phyloP scores from a whole-genome alignment of 2,888 invertebrate genomes.

The Eupithecia pulchellata region DNA sequence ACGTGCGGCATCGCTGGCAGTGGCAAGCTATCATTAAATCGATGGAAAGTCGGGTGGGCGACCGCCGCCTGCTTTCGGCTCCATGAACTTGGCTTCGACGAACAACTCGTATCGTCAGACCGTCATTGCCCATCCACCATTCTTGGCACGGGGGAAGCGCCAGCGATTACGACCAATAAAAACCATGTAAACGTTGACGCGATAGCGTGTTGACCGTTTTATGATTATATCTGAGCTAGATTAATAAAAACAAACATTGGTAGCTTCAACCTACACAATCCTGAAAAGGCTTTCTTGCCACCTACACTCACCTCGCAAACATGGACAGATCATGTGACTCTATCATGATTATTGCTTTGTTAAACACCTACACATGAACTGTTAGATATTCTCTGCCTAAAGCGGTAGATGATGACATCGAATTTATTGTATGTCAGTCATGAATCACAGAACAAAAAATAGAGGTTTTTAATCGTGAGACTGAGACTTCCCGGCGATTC shows the following conservation, averaged over 20 bases:
- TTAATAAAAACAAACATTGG: constrained; percentile 7
- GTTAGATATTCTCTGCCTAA: neutral
- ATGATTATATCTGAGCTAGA: constrained; percentile 28
- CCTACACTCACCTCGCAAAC: constrained; percentile 15
- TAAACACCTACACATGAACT: neutral
- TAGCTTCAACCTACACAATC: constrained; percentile 8
- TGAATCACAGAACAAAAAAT: constrained; percentile 14
- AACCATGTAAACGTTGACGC: constrained; percentile 55
- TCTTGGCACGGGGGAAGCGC: constrained; percentile 50
- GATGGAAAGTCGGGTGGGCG: constrained; percentile 72
- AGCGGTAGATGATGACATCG: constrained; percentile 19
- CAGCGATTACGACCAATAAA: constrained; percentile 64
- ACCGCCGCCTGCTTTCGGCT: constrained; percentile 56
- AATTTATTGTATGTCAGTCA: neutral
- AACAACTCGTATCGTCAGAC: constrained; percentile 42
- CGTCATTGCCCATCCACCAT: constrained; percentile 41
- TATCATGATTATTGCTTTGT: neutral
- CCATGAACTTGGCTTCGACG: constrained; percentile 75
- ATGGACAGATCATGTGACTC: neutral
- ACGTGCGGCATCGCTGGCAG: neutral
- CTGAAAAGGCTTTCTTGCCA: constrained; percentile 16
- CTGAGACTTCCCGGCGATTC: neutral
- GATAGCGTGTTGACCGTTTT: constrained; percentile 34
- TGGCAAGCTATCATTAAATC: constrained; percentile 44
- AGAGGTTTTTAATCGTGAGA: neutral